These are phyloP conservation scores for Lepus europaeus DNA, from an alignment of 2,113 vertebrate genomes.

Conservation along the genomic window DNA sequence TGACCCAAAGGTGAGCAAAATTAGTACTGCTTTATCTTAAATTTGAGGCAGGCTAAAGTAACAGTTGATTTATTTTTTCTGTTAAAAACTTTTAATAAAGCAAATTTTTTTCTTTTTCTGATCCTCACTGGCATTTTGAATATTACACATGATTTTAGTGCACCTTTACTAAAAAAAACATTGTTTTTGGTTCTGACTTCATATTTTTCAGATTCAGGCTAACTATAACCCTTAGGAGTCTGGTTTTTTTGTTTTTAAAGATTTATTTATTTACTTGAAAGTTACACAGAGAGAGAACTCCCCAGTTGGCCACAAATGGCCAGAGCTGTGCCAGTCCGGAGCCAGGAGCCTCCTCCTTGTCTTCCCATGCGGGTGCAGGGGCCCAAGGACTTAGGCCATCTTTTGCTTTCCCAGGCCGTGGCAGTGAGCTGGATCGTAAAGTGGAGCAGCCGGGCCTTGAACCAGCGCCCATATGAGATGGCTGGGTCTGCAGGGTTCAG, in stretches of 20 bases:
- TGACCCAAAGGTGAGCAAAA: constrained; percentile 94
- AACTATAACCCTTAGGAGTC: neutral
- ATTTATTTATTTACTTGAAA: too few species aligned
- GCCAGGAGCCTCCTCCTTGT: too few species aligned
- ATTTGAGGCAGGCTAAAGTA: neutral
- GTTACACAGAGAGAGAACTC: too few species aligned
- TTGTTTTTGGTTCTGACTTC: constrained; percentile 15
- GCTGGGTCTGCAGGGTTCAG: too few species aligned
- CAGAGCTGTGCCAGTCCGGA: too few species aligned
- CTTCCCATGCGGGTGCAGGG: too few species aligned
- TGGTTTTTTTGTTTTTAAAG: neutral
- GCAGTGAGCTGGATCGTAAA: too few species aligned
- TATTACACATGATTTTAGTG: neutral
- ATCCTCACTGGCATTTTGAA: constrained; percentile 21
- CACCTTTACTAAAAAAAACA: constrained; percentile 16
- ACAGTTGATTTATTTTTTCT: neutral
- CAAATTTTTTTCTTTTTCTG: neutral
- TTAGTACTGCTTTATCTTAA: constrained; percentile 8
- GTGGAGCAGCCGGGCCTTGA: too few species aligned
- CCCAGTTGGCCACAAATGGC: too few species aligned
- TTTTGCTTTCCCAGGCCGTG: too few species aligned
- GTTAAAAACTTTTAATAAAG: neutral
- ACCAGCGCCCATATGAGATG: too few species aligned
- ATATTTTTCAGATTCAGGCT: constrained; percentile 27
- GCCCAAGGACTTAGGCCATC: too few species aligned